Evolutionary conservation across 2,113 vertebrate species (phyloP).

Genomic region (mouse (Mus musculus)): GRCm39 chr16:62083501-62084000

Average conservation of each 20-base stretch:
- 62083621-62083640: not conserved
- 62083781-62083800: not conserved
- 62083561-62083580: not conserved
- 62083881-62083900: not conserved
- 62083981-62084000: slow-evolving; percentile 53
- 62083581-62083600: not conserved
- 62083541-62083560: not conserved
- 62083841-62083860: slow-evolving; percentile 2
- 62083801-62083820: not conserved
- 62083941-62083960: slow-evolving; percentile 19
- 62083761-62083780: not conserved
- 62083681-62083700: not conserved
- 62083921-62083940: slow-evolving; percentile 11
- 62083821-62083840: slow-evolving; percentile 20
- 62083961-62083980: slow-evolving; percentile 62
- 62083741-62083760: not conserved
- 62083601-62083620: not conserved
- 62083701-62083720: not conserved
- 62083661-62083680: not conserved
- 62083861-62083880: slow-evolving; percentile 41
- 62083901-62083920: slow-evolving; percentile 9
- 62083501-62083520: not conserved
- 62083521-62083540: not conserved
- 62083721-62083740: not conserved
- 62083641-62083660: not conserved